Conservation (phyloP, 2,113 vertebrate species). For the Chroicocephalus ridibundus region DNA sequence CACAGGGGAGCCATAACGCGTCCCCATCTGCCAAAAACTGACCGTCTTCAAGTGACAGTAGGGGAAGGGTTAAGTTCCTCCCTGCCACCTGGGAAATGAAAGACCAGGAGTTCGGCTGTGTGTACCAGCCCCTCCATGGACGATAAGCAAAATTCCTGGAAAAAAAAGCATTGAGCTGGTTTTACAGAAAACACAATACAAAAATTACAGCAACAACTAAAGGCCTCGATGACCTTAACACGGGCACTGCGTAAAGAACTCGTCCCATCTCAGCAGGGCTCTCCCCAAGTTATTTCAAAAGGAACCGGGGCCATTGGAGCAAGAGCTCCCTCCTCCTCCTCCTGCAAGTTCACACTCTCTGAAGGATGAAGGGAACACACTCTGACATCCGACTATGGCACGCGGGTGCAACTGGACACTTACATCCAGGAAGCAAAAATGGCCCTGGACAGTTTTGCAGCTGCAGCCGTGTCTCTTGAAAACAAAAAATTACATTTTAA, state of each 20-base stretch:
- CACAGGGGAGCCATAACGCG: accelerated
- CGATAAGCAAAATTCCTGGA: background rate
- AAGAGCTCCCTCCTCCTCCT: background rate
- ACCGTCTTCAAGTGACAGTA: background rate
- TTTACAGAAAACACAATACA: background rate
- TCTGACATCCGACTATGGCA: too few species aligned
- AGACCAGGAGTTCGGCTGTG: background rate
- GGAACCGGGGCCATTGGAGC: accelerated
- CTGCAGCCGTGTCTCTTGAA: background rate
- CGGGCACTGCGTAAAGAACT: accelerated
- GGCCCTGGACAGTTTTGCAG: background rate
- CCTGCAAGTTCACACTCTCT: accelerated
- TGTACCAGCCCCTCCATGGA: background rate
- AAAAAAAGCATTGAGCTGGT: background rate
- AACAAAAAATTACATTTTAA: background rate
- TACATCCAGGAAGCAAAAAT: background rate
- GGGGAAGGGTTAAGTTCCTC: background rate
- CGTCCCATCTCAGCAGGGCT: accelerated
- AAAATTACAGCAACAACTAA: background rate
- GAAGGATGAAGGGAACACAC: background rate
- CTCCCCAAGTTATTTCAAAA: accelerated
- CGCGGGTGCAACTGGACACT: background rate
- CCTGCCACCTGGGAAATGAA: background rate
- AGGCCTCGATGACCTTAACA: accelerated
- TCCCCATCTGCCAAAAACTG: background rate